These are phyloP conservation scores for Tokudaia muenninki DNA, from an alignment of 2,797 vertebrate species.

Conservation along the genomic window DNA sequence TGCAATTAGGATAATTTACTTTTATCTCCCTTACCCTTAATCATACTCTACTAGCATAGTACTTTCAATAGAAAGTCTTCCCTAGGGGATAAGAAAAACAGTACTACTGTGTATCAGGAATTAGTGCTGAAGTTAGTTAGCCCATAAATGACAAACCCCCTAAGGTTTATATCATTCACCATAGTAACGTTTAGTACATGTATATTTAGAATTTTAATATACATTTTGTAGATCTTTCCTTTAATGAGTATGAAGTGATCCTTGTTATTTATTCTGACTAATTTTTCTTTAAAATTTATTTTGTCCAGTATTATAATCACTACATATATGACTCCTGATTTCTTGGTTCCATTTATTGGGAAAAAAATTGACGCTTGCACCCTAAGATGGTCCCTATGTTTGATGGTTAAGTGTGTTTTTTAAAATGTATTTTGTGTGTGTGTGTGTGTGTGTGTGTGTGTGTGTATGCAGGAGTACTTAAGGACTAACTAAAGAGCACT, in stretches of 20 bases:
- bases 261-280: neutral
- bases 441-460: neutral
- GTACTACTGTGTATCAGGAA: neutral
- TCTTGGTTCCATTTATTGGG: neutral
- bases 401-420: neutral
- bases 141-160: neutral
- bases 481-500: neutral
- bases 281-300: neutral
- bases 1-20: neutral
- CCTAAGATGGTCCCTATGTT: neutral
- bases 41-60: neutral
- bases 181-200: neutral
- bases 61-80: neutral
- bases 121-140: neutral
- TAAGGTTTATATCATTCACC: neutral
- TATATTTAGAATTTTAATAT: neutral
- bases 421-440: neutral
- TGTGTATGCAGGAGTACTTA: neutral
- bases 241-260: neutral
- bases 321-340: neutral
- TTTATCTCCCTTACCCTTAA: neutral
- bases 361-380: neutral
- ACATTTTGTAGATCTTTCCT: neutral
- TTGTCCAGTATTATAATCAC: neutral
- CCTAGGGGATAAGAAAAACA: neutral